Evolutionary conservation across 2,888 invertebrate species (phyloP).

Genomic region (Dusona sp.): DNA sequence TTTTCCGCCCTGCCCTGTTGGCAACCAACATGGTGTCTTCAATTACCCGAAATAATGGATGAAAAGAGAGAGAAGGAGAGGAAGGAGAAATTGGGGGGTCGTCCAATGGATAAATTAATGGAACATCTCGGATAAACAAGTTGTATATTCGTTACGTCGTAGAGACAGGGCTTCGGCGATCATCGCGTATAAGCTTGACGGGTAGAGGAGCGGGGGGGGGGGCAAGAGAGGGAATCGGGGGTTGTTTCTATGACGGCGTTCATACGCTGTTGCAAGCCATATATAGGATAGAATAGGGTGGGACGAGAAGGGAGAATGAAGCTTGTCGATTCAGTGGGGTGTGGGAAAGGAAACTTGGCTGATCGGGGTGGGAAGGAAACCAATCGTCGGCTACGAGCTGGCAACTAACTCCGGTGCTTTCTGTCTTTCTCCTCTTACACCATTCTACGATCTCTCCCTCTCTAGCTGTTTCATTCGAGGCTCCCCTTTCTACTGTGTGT

Average conservation of each 20-base stretch:
- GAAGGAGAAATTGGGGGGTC: not conserved
- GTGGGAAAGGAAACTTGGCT: slow-evolving; percentile 60
- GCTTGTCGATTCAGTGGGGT: slow-evolving; percentile 66
- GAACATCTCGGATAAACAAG: not conserved
- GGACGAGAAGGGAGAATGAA: slow-evolving; percentile 63
- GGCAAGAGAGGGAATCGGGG: slow-evolving; percentile 64
- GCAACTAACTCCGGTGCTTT: slow-evolving; percentile 40
- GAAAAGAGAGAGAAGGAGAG: slow-evolving; percentile 45
- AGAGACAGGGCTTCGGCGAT: slow-evolving; percentile 3
- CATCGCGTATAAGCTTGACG: not conserved
- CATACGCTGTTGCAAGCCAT: slow-evolving; percentile 65
- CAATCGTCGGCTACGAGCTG: slow-evolving; percentile 80
- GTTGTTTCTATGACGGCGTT: slow-evolving; percentile 63
- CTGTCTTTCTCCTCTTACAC: slow-evolving; percentile 28
- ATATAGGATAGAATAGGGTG: slow-evolving; percentile 51
- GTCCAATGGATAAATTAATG: not conserved
- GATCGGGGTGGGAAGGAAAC: slow-evolving; percentile 80
- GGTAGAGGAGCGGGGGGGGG: slow-evolving; percentile 42
- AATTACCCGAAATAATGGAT: slow-evolving; percentile 5
- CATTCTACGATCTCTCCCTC: slow-evolving; percentile 1
- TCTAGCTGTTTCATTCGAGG: not conserved
- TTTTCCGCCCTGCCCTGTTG: not conserved
- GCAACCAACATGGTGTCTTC: slow-evolving; percentile 9
- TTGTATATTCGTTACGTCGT: not conserved
- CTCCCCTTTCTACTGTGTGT: slow-evolving; percentile 5